Evolutionary conservation across 2,797 vertebrate genomes (phyloP), one percentile per base, ranked within the genome.

Genomic region (Strix occidentalis): DNA sequence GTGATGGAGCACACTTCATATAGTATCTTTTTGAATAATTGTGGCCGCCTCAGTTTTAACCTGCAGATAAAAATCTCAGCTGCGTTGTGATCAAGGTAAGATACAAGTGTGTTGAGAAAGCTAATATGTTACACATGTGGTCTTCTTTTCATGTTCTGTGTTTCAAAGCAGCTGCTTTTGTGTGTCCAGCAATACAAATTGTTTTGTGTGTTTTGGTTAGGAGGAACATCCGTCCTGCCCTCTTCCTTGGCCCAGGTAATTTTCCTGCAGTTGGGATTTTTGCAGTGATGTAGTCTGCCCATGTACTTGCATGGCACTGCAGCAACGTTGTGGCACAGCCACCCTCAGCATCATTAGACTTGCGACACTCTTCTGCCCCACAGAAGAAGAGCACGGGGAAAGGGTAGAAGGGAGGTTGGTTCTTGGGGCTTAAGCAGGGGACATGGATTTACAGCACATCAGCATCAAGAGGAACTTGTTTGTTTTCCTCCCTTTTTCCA

Each of bases 291-390:
- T 58, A n/a, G n/a, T 74, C n/a, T 85, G 48, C 70, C 39, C 74
- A 10, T 39, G 37, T 39, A 39, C 37, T 39, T 39, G 48, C 2
- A 0, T 68, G 68, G 39, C 51, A 31, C 60, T 53, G 48, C 69
- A 65, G 65, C 65, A 41, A 1, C 15, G 37, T 81, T 48, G 45
- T 28, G n/a, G 13, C 69, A 61, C 3, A 18, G 70, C 65, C 78
- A 51, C n/a, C n/a, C n/a, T n/a, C n/a, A n/a, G n/a, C n/a, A n/a
- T n/a, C n/a, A n/a, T n/a, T n/a, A n/a, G n/a, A 4, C 8, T 39
- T 17, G 0, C 1, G 1, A 29, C 0, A 1, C 11, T 50, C 21
- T 61, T 69, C 13, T 81, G n/a, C 66, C 56, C 18, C 41, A 8
- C 16, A 35, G 51, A 69, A 50, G 37, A 56, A 66, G 26, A 76